phyloP scores from a whole-genome alignment of 2,888 invertebrate genomes.

The Ornithoptera alexandrae region DNA sequence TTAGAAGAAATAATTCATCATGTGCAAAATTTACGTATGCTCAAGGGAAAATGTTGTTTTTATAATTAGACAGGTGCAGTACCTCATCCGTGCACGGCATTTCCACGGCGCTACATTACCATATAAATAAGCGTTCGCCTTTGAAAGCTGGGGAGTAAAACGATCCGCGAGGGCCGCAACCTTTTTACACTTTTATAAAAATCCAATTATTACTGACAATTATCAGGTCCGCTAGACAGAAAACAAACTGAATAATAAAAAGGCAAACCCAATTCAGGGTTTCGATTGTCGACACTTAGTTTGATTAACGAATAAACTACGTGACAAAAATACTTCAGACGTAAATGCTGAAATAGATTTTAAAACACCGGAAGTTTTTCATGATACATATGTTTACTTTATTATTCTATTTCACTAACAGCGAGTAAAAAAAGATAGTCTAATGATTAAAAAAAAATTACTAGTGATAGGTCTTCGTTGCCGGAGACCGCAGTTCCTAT shows the following conservation, averaged over 20 bases:
- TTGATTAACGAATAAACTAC: slow-evolving; percentile 37
- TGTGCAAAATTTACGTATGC: slow-evolving; percentile 64
- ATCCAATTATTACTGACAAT: slow-evolving; percentile 75
- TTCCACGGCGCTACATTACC: slow-evolving; percentile 67
- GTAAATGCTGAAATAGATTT: background rate
- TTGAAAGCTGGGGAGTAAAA: slow-evolving; percentile 53
- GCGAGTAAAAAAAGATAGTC: no score
- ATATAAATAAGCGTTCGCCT: slow-evolving; percentile 74
- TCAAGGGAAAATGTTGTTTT: slow-evolving; percentile 71
- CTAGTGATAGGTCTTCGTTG: no score
- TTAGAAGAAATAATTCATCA: background rate
- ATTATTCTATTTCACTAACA: background rate
- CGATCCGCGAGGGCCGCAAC: slow-evolving; percentile 50
- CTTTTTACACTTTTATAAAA: slow-evolving; percentile 71
- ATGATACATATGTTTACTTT: background rate
- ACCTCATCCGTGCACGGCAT: slow-evolving; percentile 72
- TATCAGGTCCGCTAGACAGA: slow-evolving; percentile 68
- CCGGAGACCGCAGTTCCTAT: no score
- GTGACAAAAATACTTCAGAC: slow-evolving; percentile 20
- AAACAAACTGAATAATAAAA: slow-evolving; percentile 57
- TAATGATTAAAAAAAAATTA: no score
- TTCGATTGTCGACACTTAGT: slow-evolving; percentile 34
- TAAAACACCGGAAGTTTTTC: background rate
- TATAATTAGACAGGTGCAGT: slow-evolving; percentile 74
- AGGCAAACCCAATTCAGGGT: slow-evolving; percentile 50